Evolutionary conservation across 30 jellyfish, hydroid and myxozoan species (phyloP), one percentile per base, ranked within the genome.

Genomic region (Morbakka virulenta): DNA sequence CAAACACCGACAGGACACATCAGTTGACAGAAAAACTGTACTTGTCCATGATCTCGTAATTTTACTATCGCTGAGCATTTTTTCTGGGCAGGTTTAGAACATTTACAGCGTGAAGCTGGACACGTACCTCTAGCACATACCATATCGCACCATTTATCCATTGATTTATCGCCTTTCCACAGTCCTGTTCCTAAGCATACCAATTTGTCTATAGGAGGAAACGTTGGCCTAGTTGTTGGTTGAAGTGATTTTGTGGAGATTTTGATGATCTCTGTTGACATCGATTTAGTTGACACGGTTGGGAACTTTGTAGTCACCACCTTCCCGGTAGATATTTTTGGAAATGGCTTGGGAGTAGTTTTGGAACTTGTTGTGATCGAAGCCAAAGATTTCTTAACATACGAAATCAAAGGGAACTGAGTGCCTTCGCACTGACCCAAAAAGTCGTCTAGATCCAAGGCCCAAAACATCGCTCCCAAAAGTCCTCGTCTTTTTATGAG

Each of bases 381-480:
- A 32, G 76, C 91, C n/a, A 89, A 76, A 6, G 87, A 91, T 27
- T 67, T 27, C 66, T 93, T 74, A 20, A 89, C 97, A 1, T 95
- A 89, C 24, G 80, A 50, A 78, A 89, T 89, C 49, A 89, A 50
- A 20, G 97, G 97, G 25, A 82, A 82, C 20, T 79, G 87, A 35
- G 95, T 95, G 76, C 77, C 86, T 12, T 89, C 93, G 62, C 97
- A 89, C 32, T 67, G 26, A 4, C 88, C 87, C 29, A 61, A 53
- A 82, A 89, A 89, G 83, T 89, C 97, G 32, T 89, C 97, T 50
- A 82, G 34, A 72, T 82, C 95, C 32, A 82, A 52, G 33, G 97
- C 95, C 97, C 97, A 89, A 63, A 89, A 82, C 87, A 85, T 78
- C 17, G 91, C 82, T 12, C 97, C 97, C 3, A 72, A 75, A 1